Base-by-base conservation (phyloP, 1,140 invertebrate species). In the Micrasema minimum region DNA sequence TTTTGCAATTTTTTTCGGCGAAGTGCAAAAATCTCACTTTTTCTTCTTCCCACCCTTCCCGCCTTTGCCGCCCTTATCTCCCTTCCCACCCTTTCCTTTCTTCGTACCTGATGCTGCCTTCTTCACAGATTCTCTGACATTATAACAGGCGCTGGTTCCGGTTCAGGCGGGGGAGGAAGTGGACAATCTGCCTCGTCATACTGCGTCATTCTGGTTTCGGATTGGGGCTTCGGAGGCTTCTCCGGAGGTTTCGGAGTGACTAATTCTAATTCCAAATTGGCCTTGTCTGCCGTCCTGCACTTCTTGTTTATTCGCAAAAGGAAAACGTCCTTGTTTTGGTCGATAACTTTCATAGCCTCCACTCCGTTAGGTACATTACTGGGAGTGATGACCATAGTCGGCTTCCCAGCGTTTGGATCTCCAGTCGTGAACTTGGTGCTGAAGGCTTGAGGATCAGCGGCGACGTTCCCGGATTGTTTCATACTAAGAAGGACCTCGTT, bases 321-420 rank as follows among this genome's bases (percentile, higher is more conserved):
- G 65, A 82, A 82, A 22, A 79, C 74, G 55, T 82, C 80, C 59
- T 79, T 80, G 61, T 81, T 78, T 5, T 79, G 79, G 70, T 82
- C 77, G 0, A 78, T 77, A 70, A 79, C 76, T 59, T 80, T 77
- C 2, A 78, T 77, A 6, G 48, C 69, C 12, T 66, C 69, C n/a
- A 71, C 69, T 14, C 53, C 59, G 35, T 48, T 50, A 2, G 69
- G 69, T 5, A 57, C 48, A 16, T 64, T 76, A 57, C 22, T 75
- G 48, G 65, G 46, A 9, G 31, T 41, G 4, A 69, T 67, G 22
- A 38, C 22, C 26, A 69, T 35, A 1, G 55, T 55, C 1, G 35
- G 67, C 37, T 66, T 78, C 37, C 81, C 79, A 23, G 23, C 37
- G 22, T 67, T 53, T 5, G 65, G 37, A 31, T 67, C 22, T 4